Evolutionary conservation across 2,888 invertebrate species (phyloP), one percentile per base, ranked within the genome.

Genomic region (Heteropelma amictum): DNA sequence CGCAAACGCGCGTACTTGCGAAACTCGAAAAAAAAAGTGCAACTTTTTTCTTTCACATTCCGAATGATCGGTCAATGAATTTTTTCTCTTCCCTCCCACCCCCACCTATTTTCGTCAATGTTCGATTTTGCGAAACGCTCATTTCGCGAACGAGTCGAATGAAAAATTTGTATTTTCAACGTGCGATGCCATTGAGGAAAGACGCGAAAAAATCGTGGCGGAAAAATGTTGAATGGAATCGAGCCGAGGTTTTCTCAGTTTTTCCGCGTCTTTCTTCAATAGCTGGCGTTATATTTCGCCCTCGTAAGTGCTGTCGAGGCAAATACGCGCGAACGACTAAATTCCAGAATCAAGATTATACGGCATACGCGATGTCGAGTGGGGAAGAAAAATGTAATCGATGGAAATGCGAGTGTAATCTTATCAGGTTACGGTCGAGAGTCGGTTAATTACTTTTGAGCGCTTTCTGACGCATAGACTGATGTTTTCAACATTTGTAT

Each of bases 391-490:
- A 42, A 35, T 30, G 4, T 17, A 53, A 45, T 47, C 28, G 42
- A 60, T 58, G 33, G 61, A 60, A 54, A 33, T 54, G 65, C 38
- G n/a, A 49, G 26, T 40, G 70, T 75, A 75, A 75, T 75, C 74
- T 75, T 75, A 75, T 75, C 74, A 26, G 65, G 28, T 12, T 56
- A 45, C 47, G 67, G 54, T 33, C 45, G 51, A 45, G 63, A 33
- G 12, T 64, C 64, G 65, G 26, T 67, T 70, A 71, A 71, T 75
- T 69, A 69, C 64, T 38, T 61, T 60, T 49, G 40, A 33, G 30
- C 30, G 54, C 47, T 17, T 12, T 4, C 10, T n/a, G 33, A n/a
- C 33, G 38, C n/a, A n/a, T n/a, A n/a, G n/a, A n/a, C n/a, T 1
- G 7, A 30, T 1, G 30, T 6, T 1, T 2, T 30, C 30, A 30